phyloP scores from a whole-genome alignment of 2,113 vertebrate species.

The Cyphomyrus discorhynchus region DNA sequence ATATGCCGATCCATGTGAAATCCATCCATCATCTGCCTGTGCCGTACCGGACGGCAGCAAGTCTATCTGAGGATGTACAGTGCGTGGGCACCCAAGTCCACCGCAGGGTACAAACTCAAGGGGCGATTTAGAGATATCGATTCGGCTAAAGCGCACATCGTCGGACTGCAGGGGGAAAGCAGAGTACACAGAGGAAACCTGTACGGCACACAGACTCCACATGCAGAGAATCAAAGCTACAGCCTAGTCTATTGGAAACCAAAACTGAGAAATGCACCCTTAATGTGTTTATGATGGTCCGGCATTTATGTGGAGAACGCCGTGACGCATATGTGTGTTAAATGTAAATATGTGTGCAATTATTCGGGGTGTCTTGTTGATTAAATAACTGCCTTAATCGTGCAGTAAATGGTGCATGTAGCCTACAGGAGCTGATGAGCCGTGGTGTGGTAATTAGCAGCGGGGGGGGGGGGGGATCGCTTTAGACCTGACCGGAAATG shows the following conservation, averaged over 20 bases:
- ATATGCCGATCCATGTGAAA: neutral
- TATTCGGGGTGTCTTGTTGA: neutral
- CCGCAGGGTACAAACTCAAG: neutral
- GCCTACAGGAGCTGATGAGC: neutral
- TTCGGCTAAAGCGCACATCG: neutral
- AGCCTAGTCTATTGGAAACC: neutral
- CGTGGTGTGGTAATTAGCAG: neutral
- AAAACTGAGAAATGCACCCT: neutral
- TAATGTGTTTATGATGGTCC: neutral
- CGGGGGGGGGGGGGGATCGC: no score
- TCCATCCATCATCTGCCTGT: neutral
- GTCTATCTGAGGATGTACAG: neutral
- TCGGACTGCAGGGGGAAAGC: neutral
- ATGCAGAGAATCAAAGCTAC: neutral
- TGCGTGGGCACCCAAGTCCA: neutral
- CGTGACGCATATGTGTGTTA: neutral
- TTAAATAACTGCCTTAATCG: conserved; percentile 1
- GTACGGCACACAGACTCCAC: neutral
- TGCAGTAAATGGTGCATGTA: neutral
- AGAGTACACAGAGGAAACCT: neutral
- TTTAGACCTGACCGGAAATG: neutral
- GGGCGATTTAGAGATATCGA: neutral
- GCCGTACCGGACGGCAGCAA: neutral
- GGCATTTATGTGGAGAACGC: neutral
- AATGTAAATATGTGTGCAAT: conserved; percentile 3